Evolutionary conservation across 2,797 vertebrate genomes (phyloP).

Genomic region (Sebastes matsubarae): DNA sequence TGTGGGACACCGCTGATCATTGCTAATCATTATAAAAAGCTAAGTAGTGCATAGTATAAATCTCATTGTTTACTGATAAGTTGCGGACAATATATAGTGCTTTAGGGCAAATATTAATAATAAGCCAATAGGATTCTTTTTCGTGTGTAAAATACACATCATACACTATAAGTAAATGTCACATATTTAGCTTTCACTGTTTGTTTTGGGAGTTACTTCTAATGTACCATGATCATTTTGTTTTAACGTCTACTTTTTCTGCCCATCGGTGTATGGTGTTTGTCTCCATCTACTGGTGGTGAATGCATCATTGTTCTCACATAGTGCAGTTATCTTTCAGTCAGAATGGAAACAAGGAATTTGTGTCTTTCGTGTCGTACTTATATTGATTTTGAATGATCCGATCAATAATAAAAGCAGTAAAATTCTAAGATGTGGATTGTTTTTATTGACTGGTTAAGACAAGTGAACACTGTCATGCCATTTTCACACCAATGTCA

Average conservation of each 20-base stretch:
- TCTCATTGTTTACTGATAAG: too few relatives aligned
- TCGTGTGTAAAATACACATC: not conserved
- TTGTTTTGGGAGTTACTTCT: not conserved
- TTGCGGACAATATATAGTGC: not conserved
- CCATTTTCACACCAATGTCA: not conserved
- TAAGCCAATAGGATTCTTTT: not conserved
- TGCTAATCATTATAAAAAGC: not conserved
- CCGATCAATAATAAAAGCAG: conserved; percentile 3
- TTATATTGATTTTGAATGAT: not conserved
- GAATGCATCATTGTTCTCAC: not conserved
- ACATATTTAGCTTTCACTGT: not conserved
- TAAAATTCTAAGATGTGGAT: not conserved
- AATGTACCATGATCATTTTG: too few relatives aligned
- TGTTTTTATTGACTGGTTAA: conserved; percentile 44
- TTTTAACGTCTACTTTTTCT: too few relatives aligned
- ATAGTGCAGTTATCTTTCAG: not conserved
- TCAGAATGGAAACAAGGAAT: not conserved
- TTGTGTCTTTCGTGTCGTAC: too few relatives aligned
- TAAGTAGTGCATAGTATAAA: not conserved
- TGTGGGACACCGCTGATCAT: not conserved
- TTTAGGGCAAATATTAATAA: not conserved
- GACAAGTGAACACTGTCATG: not conserved
- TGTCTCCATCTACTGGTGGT: conserved; percentile 26
- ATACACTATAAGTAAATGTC: not conserved
- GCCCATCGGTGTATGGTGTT: not conserved